Percentiles rank a stretch among this genome's conserved stretches.
These are phyloP conservation scores for Seira musarum DNA, from an alignment of 2,888 invertebrate genomes.

Conservation along the genomic window DNA sequence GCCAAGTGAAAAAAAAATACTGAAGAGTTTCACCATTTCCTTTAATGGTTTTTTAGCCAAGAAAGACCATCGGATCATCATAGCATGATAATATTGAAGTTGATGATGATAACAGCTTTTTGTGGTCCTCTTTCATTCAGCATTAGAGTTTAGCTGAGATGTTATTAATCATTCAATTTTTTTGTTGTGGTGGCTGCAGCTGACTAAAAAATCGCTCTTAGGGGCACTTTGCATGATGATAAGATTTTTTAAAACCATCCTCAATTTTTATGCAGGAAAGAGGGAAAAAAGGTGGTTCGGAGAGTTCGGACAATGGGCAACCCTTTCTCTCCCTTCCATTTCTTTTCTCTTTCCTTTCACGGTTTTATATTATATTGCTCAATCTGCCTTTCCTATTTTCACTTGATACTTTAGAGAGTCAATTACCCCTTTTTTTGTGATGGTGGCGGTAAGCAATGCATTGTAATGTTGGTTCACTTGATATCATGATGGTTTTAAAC, in stretches of 20 bases:
- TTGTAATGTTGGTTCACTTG: too few species aligned
- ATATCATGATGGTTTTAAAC: too few species aligned
- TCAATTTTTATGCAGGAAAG: background rate
- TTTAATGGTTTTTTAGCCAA: constrained; percentile 7
- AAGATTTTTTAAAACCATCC: constrained; percentile 8
- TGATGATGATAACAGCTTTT: background rate
- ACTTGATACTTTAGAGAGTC: constrained; percentile 6
- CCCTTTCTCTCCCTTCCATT: constrained; percentile 27
- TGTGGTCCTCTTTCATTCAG: background rate
- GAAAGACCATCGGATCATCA: background rate
- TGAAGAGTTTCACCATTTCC: constrained; percentile 4
- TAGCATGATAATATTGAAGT: background rate
- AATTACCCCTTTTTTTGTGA: background rate
- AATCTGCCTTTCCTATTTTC: constrained; percentile 10
- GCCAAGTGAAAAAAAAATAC: constrained; percentile 6
- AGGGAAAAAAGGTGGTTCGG: background rate
- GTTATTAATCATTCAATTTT: constrained; percentile 36
- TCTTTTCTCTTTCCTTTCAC: constrained; percentile 2
- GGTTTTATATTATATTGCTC: background rate
- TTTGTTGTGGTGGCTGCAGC: constrained; percentile 12
- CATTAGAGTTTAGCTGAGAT: background rate
- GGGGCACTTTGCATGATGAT: constrained; percentile 8
- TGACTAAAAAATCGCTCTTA: constrained; percentile 4
- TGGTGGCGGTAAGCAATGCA: too few species aligned
- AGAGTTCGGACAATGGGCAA: constrained; percentile 32